Percentiles rank a stretch among this genome's conserved stretches.
These are phyloP conservation scores for Plagodis pulveraria DNA, from an alignment of 2,888 invertebrate species.

Conservation along the genomic window DNA sequence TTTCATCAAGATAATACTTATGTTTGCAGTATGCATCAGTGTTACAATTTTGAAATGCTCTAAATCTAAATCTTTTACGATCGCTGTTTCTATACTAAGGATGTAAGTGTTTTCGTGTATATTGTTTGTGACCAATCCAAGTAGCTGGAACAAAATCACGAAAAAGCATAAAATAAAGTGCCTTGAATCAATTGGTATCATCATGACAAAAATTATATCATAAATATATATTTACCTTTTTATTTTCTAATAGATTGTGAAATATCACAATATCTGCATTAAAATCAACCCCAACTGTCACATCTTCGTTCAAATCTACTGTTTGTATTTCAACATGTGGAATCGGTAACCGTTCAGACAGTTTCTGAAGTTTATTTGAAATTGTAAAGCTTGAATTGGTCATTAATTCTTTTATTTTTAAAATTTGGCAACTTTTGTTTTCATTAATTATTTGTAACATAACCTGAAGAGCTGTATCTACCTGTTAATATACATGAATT, in stretches of 20 bases:
- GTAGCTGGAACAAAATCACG: background rate
- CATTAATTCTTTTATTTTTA: conserved; percentile 1
- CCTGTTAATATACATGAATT: too few species aligned
- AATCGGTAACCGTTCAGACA: background rate
- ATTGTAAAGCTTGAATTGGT: background rate
- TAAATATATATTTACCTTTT: conserved; percentile 1
- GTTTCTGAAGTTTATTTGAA: background rate
- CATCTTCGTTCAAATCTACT: background rate
- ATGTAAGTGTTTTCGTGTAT: background rate
- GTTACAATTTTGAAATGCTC: conserved; percentile 1
- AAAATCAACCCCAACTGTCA: background rate
- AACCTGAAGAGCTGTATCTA: conserved; percentile 8
- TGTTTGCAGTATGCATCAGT: background rate
- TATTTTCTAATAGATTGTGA: background rate
- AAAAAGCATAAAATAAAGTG: too few species aligned
- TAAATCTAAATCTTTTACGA: background rate
- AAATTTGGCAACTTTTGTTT: conserved; percentile 1
- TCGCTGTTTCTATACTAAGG: background rate
- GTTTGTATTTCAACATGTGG: background rate
- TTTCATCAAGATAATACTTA: conserved; percentile 4
- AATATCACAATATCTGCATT: conserved; percentile 1
- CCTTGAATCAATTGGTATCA: too few species aligned
- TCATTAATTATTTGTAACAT: conserved; percentile 9
- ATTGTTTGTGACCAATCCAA: background rate
- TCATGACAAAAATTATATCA: too few species aligned